These are phyloP conservation scores for Drosophila prosaltans DNA, from an alignment of 1,140 invertebrate genomes.

Conservation along the genomic window DNA sequence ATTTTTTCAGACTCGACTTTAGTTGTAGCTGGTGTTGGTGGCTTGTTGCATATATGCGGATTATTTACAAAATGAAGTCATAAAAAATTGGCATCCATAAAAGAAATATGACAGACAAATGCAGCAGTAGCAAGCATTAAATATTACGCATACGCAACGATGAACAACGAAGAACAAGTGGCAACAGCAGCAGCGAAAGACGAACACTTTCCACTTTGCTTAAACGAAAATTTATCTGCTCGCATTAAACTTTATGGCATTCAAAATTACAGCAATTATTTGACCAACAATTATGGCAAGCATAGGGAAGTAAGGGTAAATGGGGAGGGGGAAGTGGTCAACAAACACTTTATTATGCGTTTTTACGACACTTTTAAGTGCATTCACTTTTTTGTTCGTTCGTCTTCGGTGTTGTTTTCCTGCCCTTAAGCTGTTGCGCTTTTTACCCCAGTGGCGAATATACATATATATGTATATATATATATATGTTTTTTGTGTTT, in stretches of 20 bases:
- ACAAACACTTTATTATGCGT: slow-evolving; percentile 66
- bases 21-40: neutral
- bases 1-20: slow-evolving; percentile 20
- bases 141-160: slow-evolving; percentile 73
- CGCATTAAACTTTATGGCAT: slow-evolving; percentile 75
- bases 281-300: slow-evolving; percentile 67
- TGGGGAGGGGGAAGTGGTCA: slow-evolving; percentile 1
- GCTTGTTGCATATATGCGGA: slow-evolving; percentile 48
- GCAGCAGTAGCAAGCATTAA: slow-evolving; percentile 53
- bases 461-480: slow-evolving; percentile 21
- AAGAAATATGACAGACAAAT: slow-evolving; percentile 52
- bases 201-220: slow-evolving; percentile 52
- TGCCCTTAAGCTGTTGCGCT: slow-evolving; percentile 67
- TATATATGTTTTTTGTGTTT: slow-evolving; percentile 38
- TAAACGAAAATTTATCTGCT: slow-evolving; percentile 78
- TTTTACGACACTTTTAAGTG: slow-evolving; percentile 66
- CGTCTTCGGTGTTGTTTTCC: slow-evolving; percentile 39
- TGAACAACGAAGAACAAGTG: slow-evolving; percentile 9
- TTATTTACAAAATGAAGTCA: slow-evolving; percentile 70
- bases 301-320: slow-evolving; percentile 20
- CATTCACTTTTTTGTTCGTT: slow-evolving; percentile 24
- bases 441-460: slow-evolving; percentile 59
- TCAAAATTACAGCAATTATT: slow-evolving; percentile 78
- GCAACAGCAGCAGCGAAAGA: slow-evolving; percentile 19
- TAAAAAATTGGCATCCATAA: slow-evolving; percentile 68